Evolutionary conservation across 2,113 vertebrate species (phyloP).

Genomic region (Myrmophylax atrothorax): DNA sequence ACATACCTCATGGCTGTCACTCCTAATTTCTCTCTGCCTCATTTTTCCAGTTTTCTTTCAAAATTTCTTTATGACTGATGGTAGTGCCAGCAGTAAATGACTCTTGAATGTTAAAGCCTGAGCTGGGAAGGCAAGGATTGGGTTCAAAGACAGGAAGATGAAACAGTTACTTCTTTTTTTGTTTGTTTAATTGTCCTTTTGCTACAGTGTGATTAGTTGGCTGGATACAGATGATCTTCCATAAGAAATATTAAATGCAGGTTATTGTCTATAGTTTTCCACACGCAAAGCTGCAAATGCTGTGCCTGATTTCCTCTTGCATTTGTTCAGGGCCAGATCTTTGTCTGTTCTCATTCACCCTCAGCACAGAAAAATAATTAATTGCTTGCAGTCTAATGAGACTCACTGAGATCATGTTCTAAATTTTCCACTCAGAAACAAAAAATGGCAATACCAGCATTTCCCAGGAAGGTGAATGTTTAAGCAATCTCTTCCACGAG

Average conservation of each 20-base stretch:
- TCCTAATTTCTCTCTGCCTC: constrained; percentile 6
- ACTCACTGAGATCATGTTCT: neutral
- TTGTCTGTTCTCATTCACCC: neutral
- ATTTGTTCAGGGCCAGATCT: constrained; percentile 3
- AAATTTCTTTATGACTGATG: neutral
- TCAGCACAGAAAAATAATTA: constrained; percentile 13
- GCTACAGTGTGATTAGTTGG: neutral
- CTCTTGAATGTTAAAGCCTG: neutral
- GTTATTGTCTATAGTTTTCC: neutral
- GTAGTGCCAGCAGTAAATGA: neutral
- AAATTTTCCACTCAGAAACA: constrained; percentile 18
- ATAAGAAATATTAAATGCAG: neutral
- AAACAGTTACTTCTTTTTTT: neutral
- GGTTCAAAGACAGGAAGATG: neutral
- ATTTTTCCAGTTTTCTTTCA: neutral
- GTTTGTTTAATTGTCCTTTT: neutral
- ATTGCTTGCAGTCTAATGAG: constrained; percentile 35
- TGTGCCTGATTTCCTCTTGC: neutral
- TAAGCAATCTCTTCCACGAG: neutral
- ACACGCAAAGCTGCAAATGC: neutral
- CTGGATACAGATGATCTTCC: neutral
- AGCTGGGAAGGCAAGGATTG: neutral
- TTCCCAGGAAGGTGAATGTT: constrained; percentile 24
- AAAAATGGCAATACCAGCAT: neutral
- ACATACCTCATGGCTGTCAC: neutral